Evolutionary conservation across 2,888 invertebrate species (phyloP), one percentile per base, ranked within the genome.

Genomic region (Drosophila mercatorum): DNA sequence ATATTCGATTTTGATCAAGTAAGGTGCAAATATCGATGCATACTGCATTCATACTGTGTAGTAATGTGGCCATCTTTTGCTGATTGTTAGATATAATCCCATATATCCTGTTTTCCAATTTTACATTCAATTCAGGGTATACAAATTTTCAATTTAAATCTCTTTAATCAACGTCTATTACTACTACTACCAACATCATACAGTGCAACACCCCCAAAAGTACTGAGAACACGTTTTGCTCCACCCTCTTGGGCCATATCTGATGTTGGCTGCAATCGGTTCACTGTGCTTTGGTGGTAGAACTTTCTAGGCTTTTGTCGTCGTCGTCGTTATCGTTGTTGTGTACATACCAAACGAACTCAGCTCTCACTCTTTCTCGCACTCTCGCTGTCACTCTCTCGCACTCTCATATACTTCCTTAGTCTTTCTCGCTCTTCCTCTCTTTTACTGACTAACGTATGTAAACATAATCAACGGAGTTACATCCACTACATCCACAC

Each of bases 91-190:
- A 31, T n/a, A 5, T 2, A 6, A 31, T 31, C 31, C 14, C 47
- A 31, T 31, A 49, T 31, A 31, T 22, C 5, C 47, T 31, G 14
- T 31, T 31, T 31, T n/a, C 36, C 17, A 34, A 51, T 4, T n/a
- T 53, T 38, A 1, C 14, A 8, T 51, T 17, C 10, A 40, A 49
- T 22, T 36, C 22, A 17, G 10, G 6, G 8, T 56, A 17, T 31
- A 43, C 1, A 34, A 43, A 43, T 56, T 75, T 80, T 69, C 52
- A 67, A 76, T 72, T 76, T 62, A 80, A 83, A 76, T 61, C 62
- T 64, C 77, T 76, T 83, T 72, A 80, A 83, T 63, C 72, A 75
- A 72, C 62, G 68, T 67, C 53, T 53, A 51, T 31, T 34, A 51
- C 34, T 22, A 8, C 31, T 34, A 22, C 17, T 17, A 12, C 6